phyloP scores from a whole-genome alignment of 2,888 invertebrate genomes.

The Aethes cnicana region DNA sequence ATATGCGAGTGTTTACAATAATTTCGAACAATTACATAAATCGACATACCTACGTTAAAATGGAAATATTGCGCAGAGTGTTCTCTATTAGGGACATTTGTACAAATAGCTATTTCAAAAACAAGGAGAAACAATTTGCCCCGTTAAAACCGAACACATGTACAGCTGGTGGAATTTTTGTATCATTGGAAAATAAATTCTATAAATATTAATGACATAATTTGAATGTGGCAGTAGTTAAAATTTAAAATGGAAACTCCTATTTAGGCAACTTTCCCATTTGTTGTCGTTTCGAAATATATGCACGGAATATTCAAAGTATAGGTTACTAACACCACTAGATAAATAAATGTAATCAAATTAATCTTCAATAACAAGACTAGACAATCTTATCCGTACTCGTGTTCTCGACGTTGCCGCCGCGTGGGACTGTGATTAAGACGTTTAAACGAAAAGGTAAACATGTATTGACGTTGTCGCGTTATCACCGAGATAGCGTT shows the following conservation, averaged over 20 bases:
- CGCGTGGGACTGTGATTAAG: constrained; percentile 13
- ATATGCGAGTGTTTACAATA: constrained; percentile 28
- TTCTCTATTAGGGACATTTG: constrained; percentile 45
- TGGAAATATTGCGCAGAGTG: constrained; percentile 40
- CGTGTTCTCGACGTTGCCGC: constrained; percentile 25
- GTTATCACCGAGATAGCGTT: constrained; percentile 42
- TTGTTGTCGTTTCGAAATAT: not conserved
- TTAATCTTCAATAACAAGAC: constrained; percentile 27
- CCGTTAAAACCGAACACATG: constrained; percentile 21
- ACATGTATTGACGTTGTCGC: constrained; percentile 31
- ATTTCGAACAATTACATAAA: constrained; percentile 28
- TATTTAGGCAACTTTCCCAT: not conserved
- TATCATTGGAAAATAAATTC: constrained; percentile 52
- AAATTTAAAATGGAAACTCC: constrained; percentile 5
- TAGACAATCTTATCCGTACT: constrained; percentile 48
- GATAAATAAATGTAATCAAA: constrained; percentile 10
- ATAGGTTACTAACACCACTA: not conserved
- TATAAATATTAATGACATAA: constrained; percentile 65
- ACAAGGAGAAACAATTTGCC: constrained; percentile 20
- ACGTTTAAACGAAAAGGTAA: constrained; percentile 28
- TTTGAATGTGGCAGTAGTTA: constrained; percentile 41
- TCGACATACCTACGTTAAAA: constrained; percentile 41
- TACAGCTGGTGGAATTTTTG: constrained; percentile 44
- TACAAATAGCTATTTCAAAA: constrained; percentile 42
- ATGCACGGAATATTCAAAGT: not conserved